Percentiles rank a stretch among this genome's conserved stretches.
Evolutionary conservation across 2,113 vertebrate genomes (phyloP).

Genomic region (Sitta europaea): DNA sequence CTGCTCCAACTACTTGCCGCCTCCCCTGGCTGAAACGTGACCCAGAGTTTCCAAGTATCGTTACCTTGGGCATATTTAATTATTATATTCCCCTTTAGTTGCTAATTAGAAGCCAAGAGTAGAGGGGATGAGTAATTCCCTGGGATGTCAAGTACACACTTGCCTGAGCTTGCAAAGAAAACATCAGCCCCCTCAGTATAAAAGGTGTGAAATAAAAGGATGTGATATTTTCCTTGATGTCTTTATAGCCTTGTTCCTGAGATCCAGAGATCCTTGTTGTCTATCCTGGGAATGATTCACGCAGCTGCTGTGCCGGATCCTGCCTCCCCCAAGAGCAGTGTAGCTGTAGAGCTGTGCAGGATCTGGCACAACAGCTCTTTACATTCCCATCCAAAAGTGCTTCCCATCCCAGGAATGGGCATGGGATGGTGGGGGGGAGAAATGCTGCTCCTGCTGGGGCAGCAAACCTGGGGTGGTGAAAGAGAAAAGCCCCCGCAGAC

Average conservation of each 20-base stretch:
- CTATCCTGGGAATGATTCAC: background rate
- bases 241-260: background rate
- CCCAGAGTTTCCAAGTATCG: constrained; percentile 51
- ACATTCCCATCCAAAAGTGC: background rate
- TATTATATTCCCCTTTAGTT: constrained; percentile 25
- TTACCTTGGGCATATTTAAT: constrained; percentile 56
- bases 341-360: background rate
- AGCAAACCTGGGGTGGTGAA: background rate
- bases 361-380: background rate
- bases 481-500: background rate
- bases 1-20: background rate
- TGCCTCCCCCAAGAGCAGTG: background rate
- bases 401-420: background rate
- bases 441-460: background rate
- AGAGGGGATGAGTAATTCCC: constrained; percentile 33
- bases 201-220: constrained; percentile 1
- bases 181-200: background rate
- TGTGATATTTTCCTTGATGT: constrained; percentile 1
- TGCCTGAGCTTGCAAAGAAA: constrained; percentile 45
- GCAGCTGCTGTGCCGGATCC: background rate
- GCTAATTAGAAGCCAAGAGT: constrained; percentile 49
- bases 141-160: background rate
- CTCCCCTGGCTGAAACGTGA: constrained; percentile 35
- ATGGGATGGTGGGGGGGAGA: background rate
- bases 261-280: background rate